Conservation (phyloP, 37 sponge, comb jelly and placozoan genomes). For the Cliona cf. orientalis region DNA sequence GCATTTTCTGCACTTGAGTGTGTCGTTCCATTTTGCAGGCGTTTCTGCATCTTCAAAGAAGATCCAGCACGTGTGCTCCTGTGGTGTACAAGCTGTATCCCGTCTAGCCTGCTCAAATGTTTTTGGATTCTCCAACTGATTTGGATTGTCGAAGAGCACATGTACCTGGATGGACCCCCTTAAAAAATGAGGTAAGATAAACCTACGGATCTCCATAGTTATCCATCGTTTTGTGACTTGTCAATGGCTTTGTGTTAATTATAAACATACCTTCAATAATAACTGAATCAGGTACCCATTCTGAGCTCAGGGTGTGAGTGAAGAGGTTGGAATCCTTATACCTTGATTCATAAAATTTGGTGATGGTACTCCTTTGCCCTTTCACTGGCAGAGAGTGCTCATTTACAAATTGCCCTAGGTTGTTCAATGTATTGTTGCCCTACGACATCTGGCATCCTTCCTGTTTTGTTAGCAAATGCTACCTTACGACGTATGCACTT, state of each 20-base stretch:
- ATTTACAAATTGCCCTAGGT: not conserved
- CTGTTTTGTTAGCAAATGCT: not conserved
- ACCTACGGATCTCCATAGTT: constrained; percentile 8
- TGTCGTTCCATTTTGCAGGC: constrained; percentile 10
- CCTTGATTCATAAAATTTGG: not conserved
- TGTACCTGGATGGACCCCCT: not conserved
- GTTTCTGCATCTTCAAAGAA: not conserved
- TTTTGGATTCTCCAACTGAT: not conserved
- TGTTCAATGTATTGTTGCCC: not conserved
- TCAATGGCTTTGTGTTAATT: constrained; percentile 3
- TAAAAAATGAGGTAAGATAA: not conserved
- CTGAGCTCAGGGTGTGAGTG: not conserved
- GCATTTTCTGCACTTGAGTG: constrained; percentile 27
- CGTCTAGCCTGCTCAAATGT: not conserved
- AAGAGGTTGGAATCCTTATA: not conserved
- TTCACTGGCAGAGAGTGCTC: not conserved
- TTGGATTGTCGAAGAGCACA: constrained; percentile 10
- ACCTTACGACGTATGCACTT: not conserved
- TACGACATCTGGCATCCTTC: not conserved
- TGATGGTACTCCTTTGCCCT: constrained; percentile 2
- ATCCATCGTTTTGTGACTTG: constrained; percentile 1
- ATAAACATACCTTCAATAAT: constrained; percentile 10
- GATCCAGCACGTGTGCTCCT: not conserved
- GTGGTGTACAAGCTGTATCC: not conserved
- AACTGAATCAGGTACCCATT: not conserved